Base-by-base conservation (phyloP, 2,797 vertebrate species). In the Bufotes viridis region DNA sequence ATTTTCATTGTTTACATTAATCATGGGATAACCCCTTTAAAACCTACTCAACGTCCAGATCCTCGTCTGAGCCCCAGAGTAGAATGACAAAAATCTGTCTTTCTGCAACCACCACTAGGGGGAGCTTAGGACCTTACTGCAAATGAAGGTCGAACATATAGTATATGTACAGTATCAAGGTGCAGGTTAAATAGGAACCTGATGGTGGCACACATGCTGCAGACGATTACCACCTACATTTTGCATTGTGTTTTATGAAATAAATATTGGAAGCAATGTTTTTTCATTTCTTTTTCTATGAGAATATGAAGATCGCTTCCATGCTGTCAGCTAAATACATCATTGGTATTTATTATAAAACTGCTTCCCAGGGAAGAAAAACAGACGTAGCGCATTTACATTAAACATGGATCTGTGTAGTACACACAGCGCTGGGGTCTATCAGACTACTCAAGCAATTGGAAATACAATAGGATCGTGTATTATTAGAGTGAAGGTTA, bases 401-500 rank as follows among this genome's bases (percentile, higher is more conserved):
- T 55, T 85, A 55, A 69, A 74, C 67, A 91, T 60, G 20, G 49
- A 92, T 67, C 67, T 80, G 88, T 90, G 63, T 90, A 88, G 70
- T 80, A 90, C 81, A 72, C 74, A 87, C 58, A 70, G 90, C 91
- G 75, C 22, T 18, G 84, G 82, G 20, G 67, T 20, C 75, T 82
- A 82, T 89, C 89, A 88, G 91, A 34, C 53, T 90, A 91, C 82
- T 89, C 80, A 89, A 90, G 82, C 80, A 49, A 87, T 78, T 83
- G 82, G 85, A 91, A 92, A 90, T n/a, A 0, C 17, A 90, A 84
- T 63, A 81, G 90, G 91, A 91, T 89, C 79, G 91, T 87, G 90
- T 92, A 91, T 92, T 93, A 93, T 90, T 91, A 85, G 93, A 69
- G 82, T 84, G 65, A 85, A 55, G 85, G 82, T 89, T 90, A 82